Percentiles rank a stretch among this genome's conserved stretches.
These are phyloP conservation scores for Limenitis arthemis DNA, from an alignment of 2,888 invertebrate genomes.

Conservation along the genomic window DNA sequence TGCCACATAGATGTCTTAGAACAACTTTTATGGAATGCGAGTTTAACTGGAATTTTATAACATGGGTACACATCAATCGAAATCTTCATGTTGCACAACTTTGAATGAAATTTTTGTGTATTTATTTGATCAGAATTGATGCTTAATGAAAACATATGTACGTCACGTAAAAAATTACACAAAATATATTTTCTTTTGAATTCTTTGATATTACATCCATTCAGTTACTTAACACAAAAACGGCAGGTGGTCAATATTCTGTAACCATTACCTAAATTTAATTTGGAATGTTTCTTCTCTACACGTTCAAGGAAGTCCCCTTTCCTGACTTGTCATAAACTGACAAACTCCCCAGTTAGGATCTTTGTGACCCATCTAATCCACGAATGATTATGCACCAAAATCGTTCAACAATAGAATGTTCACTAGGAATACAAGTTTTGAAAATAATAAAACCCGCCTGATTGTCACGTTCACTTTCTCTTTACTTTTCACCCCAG, in stretches of 20 bases:
- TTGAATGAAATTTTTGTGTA: conserved; percentile 9
- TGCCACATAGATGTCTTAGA: background rate
- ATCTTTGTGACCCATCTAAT: conserved; percentile 51
- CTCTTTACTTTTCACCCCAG: conserved; percentile 41
- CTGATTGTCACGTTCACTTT: conserved; percentile 51
- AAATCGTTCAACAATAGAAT: conserved; percentile 44
- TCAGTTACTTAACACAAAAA: too few relatives aligned
- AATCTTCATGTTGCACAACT: conserved; percentile 8
- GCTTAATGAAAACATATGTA: background rate
- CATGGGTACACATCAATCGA: conserved; percentile 7
- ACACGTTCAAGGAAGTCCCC: conserved; percentile 41
- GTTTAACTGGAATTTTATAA: conserved; percentile 10
- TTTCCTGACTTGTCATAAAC: conserved; percentile 44
- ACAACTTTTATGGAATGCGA: conserved; percentile 13
- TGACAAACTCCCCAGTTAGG: conserved; percentile 46
- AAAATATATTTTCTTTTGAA: too few relatives aligned
- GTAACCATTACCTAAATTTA: conserved; percentile 4
- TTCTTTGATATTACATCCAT: too few relatives aligned
- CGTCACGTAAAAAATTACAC: background rate
- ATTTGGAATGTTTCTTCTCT: conserved; percentile 28
- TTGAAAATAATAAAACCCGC: conserved; percentile 48
- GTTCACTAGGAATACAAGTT: conserved; percentile 56
- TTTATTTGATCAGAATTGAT: conserved; percentile 14
- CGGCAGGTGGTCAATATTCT: too few relatives aligned
- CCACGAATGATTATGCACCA: conserved; percentile 57